Base-by-base conservation (phyloP, 2,113 vertebrate species). In the Planiliza haematocheilus region DNA sequence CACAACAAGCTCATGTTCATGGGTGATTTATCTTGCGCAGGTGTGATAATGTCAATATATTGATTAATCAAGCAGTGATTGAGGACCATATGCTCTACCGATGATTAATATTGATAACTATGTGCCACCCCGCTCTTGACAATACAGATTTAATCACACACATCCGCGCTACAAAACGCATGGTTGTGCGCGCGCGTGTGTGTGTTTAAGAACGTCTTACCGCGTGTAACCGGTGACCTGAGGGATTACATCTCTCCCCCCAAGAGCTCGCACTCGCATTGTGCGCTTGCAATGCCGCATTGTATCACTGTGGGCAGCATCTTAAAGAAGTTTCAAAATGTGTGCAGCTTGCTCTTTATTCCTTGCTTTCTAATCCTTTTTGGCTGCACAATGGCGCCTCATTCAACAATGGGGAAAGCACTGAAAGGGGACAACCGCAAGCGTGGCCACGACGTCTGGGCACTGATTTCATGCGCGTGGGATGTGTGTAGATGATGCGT, bases 81-180 rank as follows among this genome's bases (percentile, higher is more conserved):
- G 81, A 88, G 71, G 77, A 77, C 78, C 82, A 80, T 74, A 84
- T 85, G 74, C 65, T 78, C 69, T 10, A 5, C 78, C 61, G 82
- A 81, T 90, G 83, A 87, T 89, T 81, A 85, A 84, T 82, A 90
- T 90, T 88, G 88, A 92, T 90, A 90, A 88, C 72, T 48, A 39
- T 5, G 34, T 79, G 61, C 75, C 67, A 62, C 60, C 58, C 38
- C 4, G 36, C 52, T 86, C 60, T 81, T 85, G 65, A 82, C 74
- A 84, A 81, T 73, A 43, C 70, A 45, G 76, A 86, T 83, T 69
- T 79, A 80, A 84, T 78, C 76, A 57, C 82, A 67, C 64, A 64
- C 67, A 82, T 57, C 52, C 30, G 16, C 2, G 2, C 24, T 18
- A 46, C 70, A 69, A 67, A 81, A 74, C 3, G 37, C 56, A 80